Percentiles rank a stretch among this genome's conserved stretches.
These are phyloP conservation scores for Mustela lutreola DNA, from an alignment of 2,113 vertebrate genomes.

Conservation along the genomic window DNA sequence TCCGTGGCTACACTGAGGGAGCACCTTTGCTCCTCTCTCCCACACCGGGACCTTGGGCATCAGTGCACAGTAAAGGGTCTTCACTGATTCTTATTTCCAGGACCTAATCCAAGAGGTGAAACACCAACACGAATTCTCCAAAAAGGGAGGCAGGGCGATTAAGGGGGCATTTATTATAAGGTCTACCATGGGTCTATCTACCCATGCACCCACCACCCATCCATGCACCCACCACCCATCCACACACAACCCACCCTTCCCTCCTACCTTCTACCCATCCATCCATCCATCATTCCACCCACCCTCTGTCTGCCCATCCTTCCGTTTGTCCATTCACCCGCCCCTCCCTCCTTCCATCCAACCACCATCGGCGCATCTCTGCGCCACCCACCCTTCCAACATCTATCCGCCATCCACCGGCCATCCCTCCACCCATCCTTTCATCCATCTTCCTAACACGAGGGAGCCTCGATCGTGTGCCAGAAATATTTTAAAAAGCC, in stretches of 20 bases:
- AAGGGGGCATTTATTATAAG: background rate
- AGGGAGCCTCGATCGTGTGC: background rate
- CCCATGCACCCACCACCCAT: background rate
- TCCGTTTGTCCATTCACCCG: background rate
- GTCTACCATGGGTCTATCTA: background rate
- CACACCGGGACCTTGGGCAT: accelerated
- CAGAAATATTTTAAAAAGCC: background rate
- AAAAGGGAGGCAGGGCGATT: background rate
- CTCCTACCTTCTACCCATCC: accelerated
- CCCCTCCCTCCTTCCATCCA: too few relatives aligned
- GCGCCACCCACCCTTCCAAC: too few relatives aligned
- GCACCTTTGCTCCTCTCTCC: accelerated
- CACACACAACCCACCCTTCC: accelerated
- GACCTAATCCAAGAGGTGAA: background rate
- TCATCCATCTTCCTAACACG: background rate
- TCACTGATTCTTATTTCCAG: accelerated
- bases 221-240: background rate
- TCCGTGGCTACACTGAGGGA: accelerated
- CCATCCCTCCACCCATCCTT: too few relatives aligned
- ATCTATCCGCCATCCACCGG: too few relatives aligned
- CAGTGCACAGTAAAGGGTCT: background rate
- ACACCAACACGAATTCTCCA: accelerated
- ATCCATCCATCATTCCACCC: too few relatives aligned
- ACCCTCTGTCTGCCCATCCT: background rate
- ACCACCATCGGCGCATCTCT: background rate